phyloP scores from a whole-genome alignment of 2,113 vertebrate species.

The Podiceps cristatus region DNA sequence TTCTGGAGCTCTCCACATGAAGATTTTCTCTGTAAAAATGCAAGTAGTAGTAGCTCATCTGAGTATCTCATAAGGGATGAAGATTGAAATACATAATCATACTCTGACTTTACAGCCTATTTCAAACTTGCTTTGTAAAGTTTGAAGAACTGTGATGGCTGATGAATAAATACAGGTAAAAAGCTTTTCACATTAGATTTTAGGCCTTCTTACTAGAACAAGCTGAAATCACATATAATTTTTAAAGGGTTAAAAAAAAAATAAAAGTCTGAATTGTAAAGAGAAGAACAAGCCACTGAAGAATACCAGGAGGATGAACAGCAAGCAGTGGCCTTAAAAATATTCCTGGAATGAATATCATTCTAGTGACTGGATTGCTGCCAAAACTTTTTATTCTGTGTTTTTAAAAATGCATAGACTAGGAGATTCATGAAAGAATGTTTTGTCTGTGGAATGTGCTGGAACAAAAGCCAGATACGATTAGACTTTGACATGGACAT shows the following conservation, averaged over 20 bases:
- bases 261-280: not conserved
- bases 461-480: conserved; percentile 67
- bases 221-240: not conserved
- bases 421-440: conserved; percentile 68
- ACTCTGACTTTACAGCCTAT: not conserved
- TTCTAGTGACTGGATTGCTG: conserved; percentile 73
- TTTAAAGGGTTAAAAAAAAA: not conserved
- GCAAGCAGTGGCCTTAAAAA: conserved; percentile 51
- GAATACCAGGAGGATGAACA: conserved; percentile 45
- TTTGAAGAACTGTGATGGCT: not conserved
- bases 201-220: not conserved
- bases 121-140: not conserved
- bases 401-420: conserved; percentile 73
- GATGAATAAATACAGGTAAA: not conserved
- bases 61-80: not conserved
- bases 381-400: conserved; percentile 69
- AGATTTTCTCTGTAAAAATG: not conserved
- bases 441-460: conserved; percentile 64
- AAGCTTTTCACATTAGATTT: not conserved
- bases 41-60: not conserved
- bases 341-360: conserved; percentile 69
- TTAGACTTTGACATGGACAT: conserved; percentile 62
- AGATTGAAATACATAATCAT: not conserved
- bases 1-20: not conserved
- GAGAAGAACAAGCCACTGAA: conserved; percentile 26